phyloP scores from a whole-genome alignment of 2,113 vertebrate genomes.

The Alethe castanea region DNA sequence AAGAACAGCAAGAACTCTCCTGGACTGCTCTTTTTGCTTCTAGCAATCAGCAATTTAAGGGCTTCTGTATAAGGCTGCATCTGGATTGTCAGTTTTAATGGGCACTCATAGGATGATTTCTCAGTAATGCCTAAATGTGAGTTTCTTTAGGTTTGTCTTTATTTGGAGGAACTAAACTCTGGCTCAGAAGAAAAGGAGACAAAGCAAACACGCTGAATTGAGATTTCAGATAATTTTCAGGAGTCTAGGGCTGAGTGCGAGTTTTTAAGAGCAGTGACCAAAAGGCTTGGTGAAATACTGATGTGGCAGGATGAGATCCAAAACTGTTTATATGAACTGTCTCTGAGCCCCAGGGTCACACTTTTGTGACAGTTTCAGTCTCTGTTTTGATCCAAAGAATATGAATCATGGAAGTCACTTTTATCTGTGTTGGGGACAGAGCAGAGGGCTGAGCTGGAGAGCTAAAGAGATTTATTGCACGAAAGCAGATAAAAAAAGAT shows the following conservation, averaged over 20 bases:
- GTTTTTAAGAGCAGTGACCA: neutral
- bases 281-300: neutral
- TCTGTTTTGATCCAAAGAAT: neutral
- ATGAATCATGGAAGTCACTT: neutral
- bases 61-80: neutral
- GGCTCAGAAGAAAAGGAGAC: neutral
- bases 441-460: neutral
- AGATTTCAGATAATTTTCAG: neutral
- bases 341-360: neutral
- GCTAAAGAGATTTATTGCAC: neutral
- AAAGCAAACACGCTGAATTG: neutral
- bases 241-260: neutral
- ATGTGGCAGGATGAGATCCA: neutral
- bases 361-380: neutral
- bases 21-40: neutral
- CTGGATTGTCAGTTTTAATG: neutral
- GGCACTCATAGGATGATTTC: neutral
- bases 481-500: neutral
- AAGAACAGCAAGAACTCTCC: neutral
- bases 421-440: rapidly evolving
- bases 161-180: neutral
- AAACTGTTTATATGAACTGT: neutral
- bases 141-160: neutral
- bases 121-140: neutral
- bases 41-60: neutral